Conservation (phyloP, 2,113 vertebrate genomes). For the Caretta caretta region DNA sequence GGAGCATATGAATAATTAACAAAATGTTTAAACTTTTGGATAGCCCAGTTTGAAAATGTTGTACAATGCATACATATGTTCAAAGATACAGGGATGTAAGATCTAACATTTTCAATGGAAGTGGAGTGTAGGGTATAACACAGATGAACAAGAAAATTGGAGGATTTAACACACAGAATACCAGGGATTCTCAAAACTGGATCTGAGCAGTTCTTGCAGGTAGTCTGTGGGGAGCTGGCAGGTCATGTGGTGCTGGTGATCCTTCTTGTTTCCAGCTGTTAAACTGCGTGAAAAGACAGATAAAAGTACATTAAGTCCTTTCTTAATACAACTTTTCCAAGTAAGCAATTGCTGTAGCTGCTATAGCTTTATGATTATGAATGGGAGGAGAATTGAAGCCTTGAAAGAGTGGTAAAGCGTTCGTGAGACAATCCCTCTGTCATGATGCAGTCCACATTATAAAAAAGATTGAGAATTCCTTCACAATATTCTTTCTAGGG, state of each 20-base stretch:
- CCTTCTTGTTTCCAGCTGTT: slow-evolving; percentile 17
- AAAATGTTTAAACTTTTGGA: not conserved
- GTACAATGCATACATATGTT: not conserved
- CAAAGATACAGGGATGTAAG: not conserved
- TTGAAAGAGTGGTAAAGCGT: slow-evolving; percentile 4
- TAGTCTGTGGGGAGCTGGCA: not conserved
- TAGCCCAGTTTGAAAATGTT: not conserved
- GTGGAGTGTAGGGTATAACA: not conserved
- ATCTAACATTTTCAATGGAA: not conserved
- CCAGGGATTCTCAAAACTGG: not conserved
- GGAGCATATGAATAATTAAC: not conserved
- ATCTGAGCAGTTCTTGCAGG: not conserved
- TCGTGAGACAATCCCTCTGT: not conserved
- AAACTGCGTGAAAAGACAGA: not conserved
- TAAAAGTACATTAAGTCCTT: not conserved
- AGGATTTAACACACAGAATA: not conserved
- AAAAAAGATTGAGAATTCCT: not conserved
- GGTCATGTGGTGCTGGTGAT: not conserved
- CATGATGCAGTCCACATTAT: not conserved
- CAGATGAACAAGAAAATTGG: not conserved
- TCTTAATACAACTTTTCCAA: slow-evolving; percentile 27
- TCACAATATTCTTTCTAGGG: slow-evolving; percentile 4
- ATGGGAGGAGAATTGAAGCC: not conserved
- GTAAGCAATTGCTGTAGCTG: not conserved
- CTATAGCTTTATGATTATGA: not conserved